Evolutionary conservation across 2,888 invertebrate genomes (phyloP).

Genomic region (Microchrysa polita): DNA sequence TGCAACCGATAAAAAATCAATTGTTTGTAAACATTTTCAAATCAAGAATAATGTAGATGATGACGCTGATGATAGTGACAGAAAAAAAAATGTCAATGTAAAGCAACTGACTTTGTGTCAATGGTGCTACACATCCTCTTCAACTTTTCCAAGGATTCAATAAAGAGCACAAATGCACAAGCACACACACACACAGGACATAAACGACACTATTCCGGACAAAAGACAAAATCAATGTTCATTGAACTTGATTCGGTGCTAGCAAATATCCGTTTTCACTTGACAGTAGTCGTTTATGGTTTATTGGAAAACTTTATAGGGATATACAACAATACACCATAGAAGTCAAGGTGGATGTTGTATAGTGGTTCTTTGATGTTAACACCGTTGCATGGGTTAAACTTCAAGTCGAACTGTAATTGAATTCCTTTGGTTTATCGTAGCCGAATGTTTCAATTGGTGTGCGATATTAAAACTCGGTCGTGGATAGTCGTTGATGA

Average conservation of each 20-base stretch:
- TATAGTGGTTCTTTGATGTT: not conserved
- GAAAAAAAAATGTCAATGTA: no score
- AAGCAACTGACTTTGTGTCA: no score
- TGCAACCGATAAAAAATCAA: slow-evolving; percentile 19
- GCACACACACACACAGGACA: not conserved
- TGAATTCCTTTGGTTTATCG: slow-evolving; percentile 8
- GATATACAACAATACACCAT: no score
- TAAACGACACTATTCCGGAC: not conserved
- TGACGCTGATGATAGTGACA: not conserved
- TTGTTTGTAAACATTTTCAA: slow-evolving; percentile 32
- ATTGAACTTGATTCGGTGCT: slow-evolving; percentile 15
- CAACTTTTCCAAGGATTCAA: no score
- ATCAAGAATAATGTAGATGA: slow-evolving; percentile 9
- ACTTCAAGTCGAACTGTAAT: not conserved
- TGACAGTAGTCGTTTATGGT: not conserved
- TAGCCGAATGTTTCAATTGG: no score
- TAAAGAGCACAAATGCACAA: no score
- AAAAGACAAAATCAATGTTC: slow-evolving; percentile 10
- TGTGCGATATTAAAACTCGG: no score
- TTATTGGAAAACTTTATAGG: slow-evolving; percentile 3
- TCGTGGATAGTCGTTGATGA: no score
- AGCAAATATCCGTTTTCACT: slow-evolving; percentile 15
- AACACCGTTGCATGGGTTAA: not conserved
- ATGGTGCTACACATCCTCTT: no score
- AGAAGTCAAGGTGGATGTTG: no score